Conservation (phyloP, 2,888 invertebrate genomes). For the Drosophila atripex region DNA sequence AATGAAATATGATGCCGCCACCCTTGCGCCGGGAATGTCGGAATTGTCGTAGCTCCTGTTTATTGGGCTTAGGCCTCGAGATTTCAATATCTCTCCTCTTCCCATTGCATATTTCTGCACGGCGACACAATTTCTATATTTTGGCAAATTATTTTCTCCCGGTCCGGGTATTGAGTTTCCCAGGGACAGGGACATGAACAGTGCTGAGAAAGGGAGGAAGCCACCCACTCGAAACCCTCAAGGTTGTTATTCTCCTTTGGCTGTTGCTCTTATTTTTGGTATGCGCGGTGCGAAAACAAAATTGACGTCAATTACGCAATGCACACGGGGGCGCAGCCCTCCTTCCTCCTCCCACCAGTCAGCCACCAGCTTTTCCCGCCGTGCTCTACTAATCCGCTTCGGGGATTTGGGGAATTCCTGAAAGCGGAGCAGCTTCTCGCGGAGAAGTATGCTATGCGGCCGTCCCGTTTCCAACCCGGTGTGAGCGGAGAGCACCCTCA, state of each 20-base stretch:
- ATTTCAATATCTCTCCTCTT: slow-evolving; percentile 43
- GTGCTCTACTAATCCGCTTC: slow-evolving; percentile 82
- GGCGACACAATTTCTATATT: slow-evolving; percentile 78
- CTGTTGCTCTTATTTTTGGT: slow-evolving; percentile 56
- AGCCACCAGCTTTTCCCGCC: slow-evolving; percentile 23
- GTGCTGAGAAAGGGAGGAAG: not conserved
- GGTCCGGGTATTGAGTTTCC: slow-evolving; percentile 72
- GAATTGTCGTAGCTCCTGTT: slow-evolving; percentile 75
- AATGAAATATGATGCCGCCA: slow-evolving; percentile 79
- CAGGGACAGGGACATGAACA: not conserved
- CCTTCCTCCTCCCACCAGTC: slow-evolving; percentile 49
- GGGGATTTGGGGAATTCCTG: slow-evolving; percentile 83
- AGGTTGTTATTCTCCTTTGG: not conserved
- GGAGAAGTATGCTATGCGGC: slow-evolving; percentile 74
- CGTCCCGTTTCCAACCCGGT: slow-evolving; percentile 35
- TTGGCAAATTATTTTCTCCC: slow-evolving; percentile 77
- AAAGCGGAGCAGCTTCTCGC: slow-evolving; percentile 19
- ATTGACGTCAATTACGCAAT: slow-evolving; percentile 85
- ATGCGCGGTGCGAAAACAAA: slow-evolving; percentile 84
- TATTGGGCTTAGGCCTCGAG: slow-evolving; percentile 60
- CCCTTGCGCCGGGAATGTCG: slow-evolving; percentile 7
- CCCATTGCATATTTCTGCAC: slow-evolving; percentile 43
- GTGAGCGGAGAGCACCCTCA: slow-evolving; percentile 49
- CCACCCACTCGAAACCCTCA: slow-evolving; percentile 20
- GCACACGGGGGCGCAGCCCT: slow-evolving; percentile 61